Conservation (phyloP, 2,797 vertebrate genomes). For the Pelobates cultripes region DNA sequence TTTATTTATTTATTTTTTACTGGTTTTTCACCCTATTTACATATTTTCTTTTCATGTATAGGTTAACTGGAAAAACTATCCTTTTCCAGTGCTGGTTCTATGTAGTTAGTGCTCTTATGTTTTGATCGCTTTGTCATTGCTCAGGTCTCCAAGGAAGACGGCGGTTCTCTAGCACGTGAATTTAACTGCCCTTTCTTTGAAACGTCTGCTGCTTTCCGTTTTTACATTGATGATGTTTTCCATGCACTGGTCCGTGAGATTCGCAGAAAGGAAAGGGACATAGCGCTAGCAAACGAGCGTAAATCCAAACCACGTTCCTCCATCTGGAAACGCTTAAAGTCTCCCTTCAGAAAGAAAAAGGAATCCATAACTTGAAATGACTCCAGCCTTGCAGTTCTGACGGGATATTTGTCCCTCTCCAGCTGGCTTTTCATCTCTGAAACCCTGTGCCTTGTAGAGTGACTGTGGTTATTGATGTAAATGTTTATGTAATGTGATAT, state of each 20-base stretch:
- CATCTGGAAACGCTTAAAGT: slow-evolving; percentile 80
- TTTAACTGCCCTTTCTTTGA: slow-evolving; percentile 88
- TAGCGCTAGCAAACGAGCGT: slow-evolving; percentile 72
- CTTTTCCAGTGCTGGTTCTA: no score
- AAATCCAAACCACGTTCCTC: slow-evolving; percentile 75
- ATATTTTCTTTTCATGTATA: no score
- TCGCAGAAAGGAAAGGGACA: slow-evolving; percentile 78
- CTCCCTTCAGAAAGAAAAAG: slow-evolving; percentile 80
- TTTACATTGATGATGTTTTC: slow-evolving; percentile 86
- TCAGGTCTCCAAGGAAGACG: slow-evolving; percentile 86
- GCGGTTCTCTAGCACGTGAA: slow-evolving; percentile 76
- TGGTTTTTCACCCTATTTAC: no score
- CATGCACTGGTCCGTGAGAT: slow-evolving; percentile 84
- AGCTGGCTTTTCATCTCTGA: no score
- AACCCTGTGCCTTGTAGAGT: no score
- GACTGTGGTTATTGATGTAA: not conserved
- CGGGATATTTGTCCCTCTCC: not conserved
- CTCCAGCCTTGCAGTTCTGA: not conserved
- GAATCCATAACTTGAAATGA: slow-evolving; percentile 77
- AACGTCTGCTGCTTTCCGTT: slow-evolving; percentile 82
- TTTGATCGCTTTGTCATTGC: not conserved
- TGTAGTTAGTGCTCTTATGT: no score
- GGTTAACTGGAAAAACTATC: no score
- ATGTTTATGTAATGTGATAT: not conserved
- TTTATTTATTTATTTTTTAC: no score